Conservation (phyloP, 1,140 invertebrate species). For the Arion vulgaris region DNA sequence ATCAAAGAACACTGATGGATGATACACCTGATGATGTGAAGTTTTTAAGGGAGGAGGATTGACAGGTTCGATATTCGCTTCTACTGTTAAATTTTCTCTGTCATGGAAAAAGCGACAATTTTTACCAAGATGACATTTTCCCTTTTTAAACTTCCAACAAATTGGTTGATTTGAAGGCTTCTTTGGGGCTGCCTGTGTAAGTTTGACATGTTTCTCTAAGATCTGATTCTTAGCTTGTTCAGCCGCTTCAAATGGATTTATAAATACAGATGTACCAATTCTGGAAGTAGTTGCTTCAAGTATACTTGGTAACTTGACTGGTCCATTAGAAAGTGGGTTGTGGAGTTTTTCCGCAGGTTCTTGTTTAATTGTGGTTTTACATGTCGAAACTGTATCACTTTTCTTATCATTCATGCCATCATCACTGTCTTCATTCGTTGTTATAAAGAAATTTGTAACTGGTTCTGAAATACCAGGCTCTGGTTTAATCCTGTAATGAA, state of each 20-base stretch:
- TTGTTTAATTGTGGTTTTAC: slow-evolving; percentile 24
- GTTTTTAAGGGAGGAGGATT: background rate
- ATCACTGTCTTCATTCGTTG: background rate
- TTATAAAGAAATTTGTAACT: slow-evolving; percentile 3
- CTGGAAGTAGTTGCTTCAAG: slow-evolving; percentile 20
- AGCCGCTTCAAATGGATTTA: slow-evolving; percentile 91
- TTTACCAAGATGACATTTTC: slow-evolving; percentile 90
- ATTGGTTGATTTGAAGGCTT: slow-evolving; percentile 87
- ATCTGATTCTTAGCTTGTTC: slow-evolving; percentile 89
- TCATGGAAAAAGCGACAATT: slow-evolving; percentile 95
- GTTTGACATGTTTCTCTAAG: slow-evolving; percentile 94
- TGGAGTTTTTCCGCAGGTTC: slow-evolving; percentile 48
- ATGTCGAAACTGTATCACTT: background rate
- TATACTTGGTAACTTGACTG: slow-evolving; percentile 46
- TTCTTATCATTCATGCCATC: background rate
- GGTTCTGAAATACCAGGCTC: slow-evolving; percentile 15
- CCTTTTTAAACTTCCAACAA: slow-evolving; percentile 94
- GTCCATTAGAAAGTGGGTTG: slow-evolving; percentile 48
- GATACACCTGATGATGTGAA: slow-evolving; percentile 25
- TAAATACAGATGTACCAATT: slow-evolving; percentile 81
- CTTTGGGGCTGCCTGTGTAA: slow-evolving; percentile 82
- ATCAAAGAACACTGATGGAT: slow-evolving; percentile 28
- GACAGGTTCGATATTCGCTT: background rate
- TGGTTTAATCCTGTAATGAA: slow-evolving; percentile 21
- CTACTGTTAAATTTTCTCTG: slow-evolving; percentile 35